Percentiles rank a stretch among this genome's conserved stretches.
Conservation (phyloP, 2,113 vertebrate genomes). For the Naja naja region DNA sequence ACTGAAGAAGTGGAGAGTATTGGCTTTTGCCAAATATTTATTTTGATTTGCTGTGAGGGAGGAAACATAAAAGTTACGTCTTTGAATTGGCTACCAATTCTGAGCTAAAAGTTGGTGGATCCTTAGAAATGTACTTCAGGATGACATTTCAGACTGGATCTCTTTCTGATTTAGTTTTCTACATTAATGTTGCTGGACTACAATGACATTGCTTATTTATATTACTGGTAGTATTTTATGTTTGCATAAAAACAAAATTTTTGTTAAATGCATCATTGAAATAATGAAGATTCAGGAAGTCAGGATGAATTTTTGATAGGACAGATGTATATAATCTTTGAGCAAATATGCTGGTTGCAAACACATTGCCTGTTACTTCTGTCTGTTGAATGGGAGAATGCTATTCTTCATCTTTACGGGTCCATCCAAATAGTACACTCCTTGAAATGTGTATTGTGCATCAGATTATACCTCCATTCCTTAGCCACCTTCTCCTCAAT, state of each 20-base stretch:
- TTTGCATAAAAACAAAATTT: not conserved
- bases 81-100: not conserved
- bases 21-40: not conserved
- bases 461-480: slow-evolving; percentile 7
- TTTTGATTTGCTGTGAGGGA: not conserved
- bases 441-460: not conserved
- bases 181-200: not conserved
- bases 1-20: not conserved
- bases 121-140: not conserved
- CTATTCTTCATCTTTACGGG: not conserved
- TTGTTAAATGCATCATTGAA: not conserved
- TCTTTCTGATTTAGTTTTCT: not conserved
- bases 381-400: not conserved
- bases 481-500: not conserved
- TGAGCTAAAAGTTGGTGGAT: not conserved
- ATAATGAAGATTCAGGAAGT: not conserved
- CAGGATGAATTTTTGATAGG: not conserved
- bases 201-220: not conserved
- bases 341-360: not conserved
- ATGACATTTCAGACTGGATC: not conserved
- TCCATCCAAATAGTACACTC: not conserved
- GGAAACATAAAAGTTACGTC: not conserved
- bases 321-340: slow-evolving; percentile 2
- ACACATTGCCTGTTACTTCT: not conserved
- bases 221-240: not conserved